Evolutionary conservation across 2,113 vertebrate species (phyloP).

Genomic region (Ivindomyrus marchei): DNA sequence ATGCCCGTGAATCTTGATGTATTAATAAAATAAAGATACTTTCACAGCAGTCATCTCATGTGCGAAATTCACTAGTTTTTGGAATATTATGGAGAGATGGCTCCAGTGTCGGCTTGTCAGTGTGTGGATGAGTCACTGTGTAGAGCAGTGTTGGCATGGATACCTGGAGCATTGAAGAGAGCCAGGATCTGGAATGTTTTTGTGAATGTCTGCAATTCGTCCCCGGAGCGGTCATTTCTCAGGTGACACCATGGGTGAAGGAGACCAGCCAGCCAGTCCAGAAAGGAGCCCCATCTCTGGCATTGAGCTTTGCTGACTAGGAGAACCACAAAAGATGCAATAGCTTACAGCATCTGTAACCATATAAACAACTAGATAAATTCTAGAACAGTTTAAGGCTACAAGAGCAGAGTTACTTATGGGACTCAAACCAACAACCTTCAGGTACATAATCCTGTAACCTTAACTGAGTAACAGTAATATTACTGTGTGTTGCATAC

Average conservation of each 20-base stretch:
- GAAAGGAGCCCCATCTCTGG: neutral
- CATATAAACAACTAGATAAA: neutral
- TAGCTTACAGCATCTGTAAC: neutral
- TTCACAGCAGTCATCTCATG: neutral
- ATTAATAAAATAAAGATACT: neutral
- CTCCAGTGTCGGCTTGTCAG: neutral
- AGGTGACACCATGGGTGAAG: neutral
- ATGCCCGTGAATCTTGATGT: neutral
- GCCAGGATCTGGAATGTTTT: neutral
- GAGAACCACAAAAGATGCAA: neutral
- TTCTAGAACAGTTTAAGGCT: neutral
- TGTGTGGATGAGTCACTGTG: neutral
- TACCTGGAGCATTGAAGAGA: neutral
- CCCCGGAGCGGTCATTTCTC: neutral
- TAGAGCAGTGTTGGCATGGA: neutral
- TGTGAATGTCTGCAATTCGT: neutral
- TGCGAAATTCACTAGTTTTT: neutral
- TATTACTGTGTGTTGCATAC: neutral
- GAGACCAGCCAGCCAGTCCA: neutral
- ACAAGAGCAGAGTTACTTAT: neutral
- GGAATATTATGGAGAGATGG: neutral
- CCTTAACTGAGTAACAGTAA: neutral
- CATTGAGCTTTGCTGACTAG: neutral
- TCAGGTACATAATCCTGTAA: neutral
- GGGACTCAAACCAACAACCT: neutral